Percentiles rank a stretch among this genome's conserved stretches.
phyloP scores from a whole-genome alignment of 2,797 vertebrate genomes.

The Leucoraja ocellata region DNA sequence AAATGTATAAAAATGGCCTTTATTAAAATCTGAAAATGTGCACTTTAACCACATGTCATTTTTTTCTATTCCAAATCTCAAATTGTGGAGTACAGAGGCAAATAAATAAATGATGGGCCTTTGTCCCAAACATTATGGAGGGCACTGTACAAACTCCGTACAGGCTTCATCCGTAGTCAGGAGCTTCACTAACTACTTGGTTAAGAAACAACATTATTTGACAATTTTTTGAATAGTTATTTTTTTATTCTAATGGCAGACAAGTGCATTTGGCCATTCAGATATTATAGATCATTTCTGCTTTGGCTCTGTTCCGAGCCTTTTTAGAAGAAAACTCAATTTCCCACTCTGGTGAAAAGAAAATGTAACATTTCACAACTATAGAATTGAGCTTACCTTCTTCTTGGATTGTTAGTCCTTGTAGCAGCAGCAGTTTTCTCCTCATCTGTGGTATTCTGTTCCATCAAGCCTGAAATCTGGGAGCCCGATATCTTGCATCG shows the following conservation, averaged over 20 bases:
- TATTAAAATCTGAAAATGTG: no score
- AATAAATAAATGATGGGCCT: no score
- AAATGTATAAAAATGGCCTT: no score
- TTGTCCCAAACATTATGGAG: no score
- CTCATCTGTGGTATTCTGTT: slow-evolving; percentile 93
- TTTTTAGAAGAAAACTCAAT: not conserved
- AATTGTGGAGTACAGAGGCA: no score
- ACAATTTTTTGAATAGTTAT: not conserved
- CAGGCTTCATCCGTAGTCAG: no score
- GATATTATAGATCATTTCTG: not conserved
- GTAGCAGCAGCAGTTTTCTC: slow-evolving; percentile 83
- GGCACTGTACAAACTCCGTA: no score
- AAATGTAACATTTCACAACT: not conserved
- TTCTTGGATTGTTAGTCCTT: slow-evolving; percentile 55
- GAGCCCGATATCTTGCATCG: slow-evolving; percentile 74
- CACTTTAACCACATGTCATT: no score
- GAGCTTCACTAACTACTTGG: not conserved
- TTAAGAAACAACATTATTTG: not conserved
- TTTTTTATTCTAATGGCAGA: not conserved
- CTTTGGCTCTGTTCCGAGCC: not conserved
- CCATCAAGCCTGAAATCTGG: slow-evolving; percentile 56
- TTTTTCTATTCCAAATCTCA: no score
- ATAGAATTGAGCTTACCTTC: slow-evolving; percentile 55
- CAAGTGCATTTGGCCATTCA: not conserved
- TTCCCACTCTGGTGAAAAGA: not conserved